phyloP scores from a whole-genome alignment of 2,797 vertebrate species.

The Hipposideros larvatus region DNA sequence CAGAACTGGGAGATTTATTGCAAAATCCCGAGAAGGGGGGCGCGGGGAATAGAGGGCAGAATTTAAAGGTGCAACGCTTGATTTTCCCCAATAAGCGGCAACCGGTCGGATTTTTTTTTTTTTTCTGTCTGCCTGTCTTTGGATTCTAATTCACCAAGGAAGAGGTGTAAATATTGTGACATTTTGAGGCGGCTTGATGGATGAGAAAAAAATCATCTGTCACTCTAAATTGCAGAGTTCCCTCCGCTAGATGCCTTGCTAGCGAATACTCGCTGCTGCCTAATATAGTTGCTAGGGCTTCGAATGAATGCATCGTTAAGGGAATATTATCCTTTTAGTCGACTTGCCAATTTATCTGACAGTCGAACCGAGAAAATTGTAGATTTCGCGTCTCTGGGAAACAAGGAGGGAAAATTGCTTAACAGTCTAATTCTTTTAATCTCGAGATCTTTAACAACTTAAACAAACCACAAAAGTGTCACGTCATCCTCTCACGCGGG shows the following conservation, averaged over 20 bases:
- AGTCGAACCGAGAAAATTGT: slow-evolving; percentile 79
- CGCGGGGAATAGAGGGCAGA: slow-evolving; percentile 62
- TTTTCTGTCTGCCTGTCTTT: slow-evolving; percentile 55
- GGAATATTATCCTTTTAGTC: slow-evolving; percentile 78
- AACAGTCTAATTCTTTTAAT: slow-evolving; percentile 66
- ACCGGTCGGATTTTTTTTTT: slow-evolving; percentile 34
- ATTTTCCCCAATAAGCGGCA: slow-evolving; percentile 64
- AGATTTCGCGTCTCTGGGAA: slow-evolving; percentile 61
- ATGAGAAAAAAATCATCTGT: slow-evolving; percentile 76
- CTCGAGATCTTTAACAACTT: slow-evolving; percentile 68
- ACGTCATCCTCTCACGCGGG: slow-evolving; percentile 62
- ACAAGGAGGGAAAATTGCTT: slow-evolving; percentile 42
- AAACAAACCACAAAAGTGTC: slow-evolving; percentile 75
- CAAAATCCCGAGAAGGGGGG: slow-evolving; percentile 79
- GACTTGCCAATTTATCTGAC: slow-evolving; percentile 83
- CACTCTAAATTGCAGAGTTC: slow-evolving; percentile 77
- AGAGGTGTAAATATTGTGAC: slow-evolving; percentile 87
- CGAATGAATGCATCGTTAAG: slow-evolving; percentile 71
- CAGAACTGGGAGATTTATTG: slow-evolving; percentile 84
- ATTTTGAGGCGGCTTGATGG: slow-evolving; percentile 78
- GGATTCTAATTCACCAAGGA: slow-evolving; percentile 76
- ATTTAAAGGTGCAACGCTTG: slow-evolving; percentile 86
- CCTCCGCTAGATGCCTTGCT: slow-evolving; percentile 54
- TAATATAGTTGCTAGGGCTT: slow-evolving; percentile 84
- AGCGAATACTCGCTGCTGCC: slow-evolving; percentile 65